Evolutionary conservation across 2,888 invertebrate genomes (phyloP).

Genomic region (Leistus spinibarbis): DNA sequence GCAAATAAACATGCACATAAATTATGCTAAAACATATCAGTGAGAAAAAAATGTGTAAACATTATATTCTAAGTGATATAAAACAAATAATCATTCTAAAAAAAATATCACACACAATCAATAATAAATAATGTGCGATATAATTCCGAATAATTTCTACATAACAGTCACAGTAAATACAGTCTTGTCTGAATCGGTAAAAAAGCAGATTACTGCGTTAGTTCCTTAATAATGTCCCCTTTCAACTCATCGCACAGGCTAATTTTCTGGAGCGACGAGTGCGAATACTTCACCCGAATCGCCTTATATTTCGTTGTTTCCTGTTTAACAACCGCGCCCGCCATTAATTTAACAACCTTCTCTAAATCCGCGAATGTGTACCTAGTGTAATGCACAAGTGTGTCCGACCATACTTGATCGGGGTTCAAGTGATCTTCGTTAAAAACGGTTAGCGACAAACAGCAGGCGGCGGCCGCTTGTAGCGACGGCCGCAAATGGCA

Average conservation of each 20-base stretch:
- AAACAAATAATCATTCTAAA: too few relatives aligned
- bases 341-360: slow-evolving; percentile 72
- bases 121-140: too few relatives aligned
- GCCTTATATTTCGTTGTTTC: slow-evolving; percentile 73
- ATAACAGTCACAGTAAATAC: background rate
- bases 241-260: slow-evolving; percentile 68
- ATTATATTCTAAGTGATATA: too few relatives aligned
- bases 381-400: slow-evolving; percentile 76
- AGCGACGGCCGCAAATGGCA: slow-evolving; percentile 81
- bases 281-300: slow-evolving; percentile 71
- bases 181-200: background rate
- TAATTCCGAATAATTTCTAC: background rate
- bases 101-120: too few relatives aligned
- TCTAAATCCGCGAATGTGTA: slow-evolving; percentile 73
- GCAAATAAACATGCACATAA: background rate
- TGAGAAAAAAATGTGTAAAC: too few relatives aligned
- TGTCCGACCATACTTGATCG: slow-evolving; percentile 71
- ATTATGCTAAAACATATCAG: background rate
- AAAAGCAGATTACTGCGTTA: slow-evolving; percentile 40
- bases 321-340: slow-evolving; percentile 70
- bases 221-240: slow-evolving; percentile 52
- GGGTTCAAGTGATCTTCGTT: slow-evolving; percentile 58
- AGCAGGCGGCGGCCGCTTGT: slow-evolving; percentile 81
- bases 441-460: slow-evolving; percentile 68
- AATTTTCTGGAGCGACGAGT: slow-evolving; percentile 66